Percentiles rank a stretch among this genome's conserved stretches.
phyloP scores from a whole-genome alignment of 2,113 vertebrate genomes.

The Hyperoodon ampullatus region DNA sequence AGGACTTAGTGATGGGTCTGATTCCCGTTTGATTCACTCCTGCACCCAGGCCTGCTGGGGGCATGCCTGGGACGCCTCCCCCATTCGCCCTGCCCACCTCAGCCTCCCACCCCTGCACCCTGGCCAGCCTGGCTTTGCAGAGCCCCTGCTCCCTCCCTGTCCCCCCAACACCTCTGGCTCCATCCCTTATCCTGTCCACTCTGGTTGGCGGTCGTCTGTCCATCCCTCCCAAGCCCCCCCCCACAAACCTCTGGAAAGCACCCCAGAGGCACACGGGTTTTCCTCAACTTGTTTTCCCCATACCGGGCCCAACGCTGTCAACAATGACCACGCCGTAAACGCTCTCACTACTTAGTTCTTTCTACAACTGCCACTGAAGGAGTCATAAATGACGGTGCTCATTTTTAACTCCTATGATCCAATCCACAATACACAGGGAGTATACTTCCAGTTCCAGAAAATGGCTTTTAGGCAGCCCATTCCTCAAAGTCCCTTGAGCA shows the following conservation, averaged over 20 bases:
- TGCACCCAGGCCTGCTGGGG: too few relatives aligned
- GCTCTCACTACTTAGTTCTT: rapidly evolving
- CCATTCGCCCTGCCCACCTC: rapidly evolving
- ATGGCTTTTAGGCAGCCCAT: too few relatives aligned
- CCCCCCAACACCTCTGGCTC: rapidly evolving
- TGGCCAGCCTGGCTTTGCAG: neutral
- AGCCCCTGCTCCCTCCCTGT: neutral
- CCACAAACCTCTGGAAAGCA: neutral
- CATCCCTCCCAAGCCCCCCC: rapidly evolving
- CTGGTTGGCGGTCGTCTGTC: rapidly evolving
- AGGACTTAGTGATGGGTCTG: neutral
- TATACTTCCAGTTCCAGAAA: neutral
- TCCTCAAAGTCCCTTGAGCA: neutral
- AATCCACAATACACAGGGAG: rapidly evolving
- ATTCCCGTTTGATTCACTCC: neutral
- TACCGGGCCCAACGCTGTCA: rapidly evolving
- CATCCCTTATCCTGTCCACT: rapidly evolving
- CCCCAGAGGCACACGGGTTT: neutral
- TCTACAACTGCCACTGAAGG: rapidly evolving
- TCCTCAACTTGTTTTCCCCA: neutral
- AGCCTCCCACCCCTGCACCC: rapidly evolving
- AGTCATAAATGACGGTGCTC: rapidly evolving
- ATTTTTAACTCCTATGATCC: neutral
- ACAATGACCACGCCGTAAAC: rapidly evolving
- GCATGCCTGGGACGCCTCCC: rapidly evolving